A percentile compares a stretch with the other conserved stretches of the same genome.
Conservation (phyloP, 2,113 vertebrate genomes). For the Delphinapterus leucas region DNA sequence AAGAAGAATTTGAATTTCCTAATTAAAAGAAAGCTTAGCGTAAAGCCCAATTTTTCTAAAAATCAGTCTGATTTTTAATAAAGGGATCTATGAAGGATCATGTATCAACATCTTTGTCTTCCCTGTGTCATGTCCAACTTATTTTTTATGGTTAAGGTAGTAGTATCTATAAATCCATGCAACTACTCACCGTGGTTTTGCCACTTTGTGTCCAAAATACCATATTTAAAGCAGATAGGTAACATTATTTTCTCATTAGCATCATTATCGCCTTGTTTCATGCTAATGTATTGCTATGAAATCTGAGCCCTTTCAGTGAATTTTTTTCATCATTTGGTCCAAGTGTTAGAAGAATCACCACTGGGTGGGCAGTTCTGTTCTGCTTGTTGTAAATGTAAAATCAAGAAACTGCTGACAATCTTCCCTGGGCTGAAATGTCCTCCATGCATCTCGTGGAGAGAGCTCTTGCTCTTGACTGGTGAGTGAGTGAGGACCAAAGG, state of each 20-base stretch:
- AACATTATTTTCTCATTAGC: background rate
- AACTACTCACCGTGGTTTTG: background rate
- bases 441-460: background rate
- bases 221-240: background rate
- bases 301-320: background rate
- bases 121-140: background rate
- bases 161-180: background rate
- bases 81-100: background rate
- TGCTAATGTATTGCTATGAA: background rate
- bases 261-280: background rate
- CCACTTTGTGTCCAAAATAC: background rate
- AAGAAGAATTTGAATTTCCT: background rate
- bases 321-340: background rate
- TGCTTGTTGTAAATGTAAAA: background rate
- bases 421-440: too few species aligned
- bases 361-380: background rate
- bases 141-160: background rate
- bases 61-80: background rate
- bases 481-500: background rate
- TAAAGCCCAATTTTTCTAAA: background rate
- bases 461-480: background rate
- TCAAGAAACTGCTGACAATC: background rate
- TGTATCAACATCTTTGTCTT: background rate
- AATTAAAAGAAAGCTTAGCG: slow-evolving; percentile 12
- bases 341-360: background rate